Base-by-base conservation (phyloP, 2,113 vertebrate genomes). In the Callipepla californica region DNA sequence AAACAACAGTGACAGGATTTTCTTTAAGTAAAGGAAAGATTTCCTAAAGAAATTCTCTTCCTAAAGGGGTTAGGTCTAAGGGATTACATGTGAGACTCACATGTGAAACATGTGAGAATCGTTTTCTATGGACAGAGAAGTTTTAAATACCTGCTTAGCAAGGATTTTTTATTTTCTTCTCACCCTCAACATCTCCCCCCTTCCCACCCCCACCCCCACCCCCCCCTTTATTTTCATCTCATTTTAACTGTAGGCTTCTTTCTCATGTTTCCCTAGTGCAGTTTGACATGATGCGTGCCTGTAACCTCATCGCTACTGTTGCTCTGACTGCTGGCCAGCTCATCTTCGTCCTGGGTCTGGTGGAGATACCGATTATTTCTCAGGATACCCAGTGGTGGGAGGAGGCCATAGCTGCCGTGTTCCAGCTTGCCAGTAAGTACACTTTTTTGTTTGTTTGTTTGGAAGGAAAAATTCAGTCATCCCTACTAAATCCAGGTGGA, bases 251-350 rank as follows among this genome's bases (percentile, higher is more conserved):
- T 42, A 12, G 38, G 44, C n/a, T 75, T 68, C 22, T 23, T 61
- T 47, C 23, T 32, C 68, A 17, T 92, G 65, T 73, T 26, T 89
- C 91, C 85, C 57, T 96, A 99, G 99, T 99, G 98, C 99, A 99
- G 97, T 99, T 99, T 11, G 99, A 99, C 97, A 99, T 99, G 99
- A 99, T 99, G 99, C 98, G 99, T 20, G 99, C 99, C 21, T 99
- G 99, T 87, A 99, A 99, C 98, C 97, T 99, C 96, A 99, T 99
- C 17, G 99, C 99, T 63, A 99, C 99, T 0, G 98, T 99, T 18
- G 99, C 99, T 38, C 97, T 99, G 80, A 98, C 98, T 1, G 98
- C 97, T 0, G 99, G 99, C 47, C 99, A 99, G 98, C 98, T 99
- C 89, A 98, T 99, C 95, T 99, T 99, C 79, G 95, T 99, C 26